A percentile compares a stretch with the other conserved stretches of the same genome.
Evolutionary conservation across 2,888 invertebrate species (phyloP).

Genomic region (Junonia oenone): DNA sequence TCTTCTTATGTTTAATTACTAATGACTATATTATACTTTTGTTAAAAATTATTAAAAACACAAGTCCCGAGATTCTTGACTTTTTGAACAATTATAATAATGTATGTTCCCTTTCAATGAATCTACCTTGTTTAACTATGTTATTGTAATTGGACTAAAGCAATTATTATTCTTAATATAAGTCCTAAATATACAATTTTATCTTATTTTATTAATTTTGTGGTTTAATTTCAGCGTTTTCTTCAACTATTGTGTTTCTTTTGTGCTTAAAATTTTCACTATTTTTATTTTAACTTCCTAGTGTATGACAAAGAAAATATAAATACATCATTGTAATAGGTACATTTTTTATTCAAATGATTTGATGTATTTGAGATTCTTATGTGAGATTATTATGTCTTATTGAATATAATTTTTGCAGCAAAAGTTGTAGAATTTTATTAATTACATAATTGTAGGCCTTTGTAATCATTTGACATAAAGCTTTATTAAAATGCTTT

Average conservation of each 20-base stretch:
- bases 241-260: background rate
- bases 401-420: background rate
- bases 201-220: background rate
- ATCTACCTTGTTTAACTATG: too few relatives aligned
- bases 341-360: background rate
- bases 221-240: background rate
- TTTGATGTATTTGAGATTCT: background rate
- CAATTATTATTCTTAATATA: background rate
- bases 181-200: background rate
- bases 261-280: background rate
- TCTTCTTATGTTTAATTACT: slow-evolving; percentile 3
- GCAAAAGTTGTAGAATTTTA: background rate
- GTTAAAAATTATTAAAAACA: background rate
- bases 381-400: background rate
- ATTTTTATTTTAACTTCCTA: background rate
- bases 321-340: too few relatives aligned
- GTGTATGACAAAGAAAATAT: background rate
- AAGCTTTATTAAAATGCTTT: background rate
- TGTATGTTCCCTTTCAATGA: too few relatives aligned
- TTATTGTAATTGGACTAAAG: background rate
- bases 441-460: background rate
- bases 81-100: too few relatives aligned
- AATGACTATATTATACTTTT: slow-evolving; percentile 7
- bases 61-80: background rate
- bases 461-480: background rate